These are phyloP conservation scores for Shargacucullia verbasci DNA, from an alignment of 2,888 invertebrate genomes.

Conservation along the genomic window DNA sequence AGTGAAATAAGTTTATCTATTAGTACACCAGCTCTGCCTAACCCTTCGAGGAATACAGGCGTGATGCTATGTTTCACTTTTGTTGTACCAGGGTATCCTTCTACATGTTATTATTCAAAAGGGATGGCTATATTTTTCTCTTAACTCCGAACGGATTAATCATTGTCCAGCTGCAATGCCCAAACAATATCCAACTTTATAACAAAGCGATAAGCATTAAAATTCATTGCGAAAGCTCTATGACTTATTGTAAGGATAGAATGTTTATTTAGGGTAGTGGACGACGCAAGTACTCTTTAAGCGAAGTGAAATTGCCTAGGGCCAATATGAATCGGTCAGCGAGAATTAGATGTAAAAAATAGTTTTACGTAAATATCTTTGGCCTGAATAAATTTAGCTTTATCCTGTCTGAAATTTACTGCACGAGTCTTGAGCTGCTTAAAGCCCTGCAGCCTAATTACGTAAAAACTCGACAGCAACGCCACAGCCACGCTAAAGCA, in stretches of 20 bases:
- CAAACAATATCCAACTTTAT: conserved; percentile 16
- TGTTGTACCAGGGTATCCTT: too few relatives aligned
- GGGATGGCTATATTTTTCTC: conserved; percentile 21
- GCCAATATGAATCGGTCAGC: not conserved
- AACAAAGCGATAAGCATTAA: not conserved
- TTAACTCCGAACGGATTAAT: conserved; percentile 6
- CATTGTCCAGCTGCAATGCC: not conserved
- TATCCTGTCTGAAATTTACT: too few relatives aligned
- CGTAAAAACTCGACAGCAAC: too few relatives aligned
- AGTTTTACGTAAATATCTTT: not conserved
- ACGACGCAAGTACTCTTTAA: conserved; percentile 11
- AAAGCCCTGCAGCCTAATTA: too few relatives aligned
- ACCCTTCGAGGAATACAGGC: too few relatives aligned
- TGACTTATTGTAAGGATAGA: conserved; percentile 1
- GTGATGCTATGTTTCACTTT: too few relatives aligned
- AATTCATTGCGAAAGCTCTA: not conserved
- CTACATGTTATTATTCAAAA: too few relatives aligned
- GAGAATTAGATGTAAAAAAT: conserved; percentile 4
- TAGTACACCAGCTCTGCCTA: too few relatives aligned
- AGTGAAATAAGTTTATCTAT: too few relatives aligned
- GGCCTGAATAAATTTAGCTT: too few relatives aligned
- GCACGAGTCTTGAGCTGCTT: too few relatives aligned
- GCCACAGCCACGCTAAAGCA: too few relatives aligned
- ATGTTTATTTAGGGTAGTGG: conserved; percentile 19
- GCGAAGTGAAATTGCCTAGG: conserved; percentile 6